Evolutionary conservation across 2,888 invertebrate species (phyloP).

Genomic region (Catocala nupta): DNA sequence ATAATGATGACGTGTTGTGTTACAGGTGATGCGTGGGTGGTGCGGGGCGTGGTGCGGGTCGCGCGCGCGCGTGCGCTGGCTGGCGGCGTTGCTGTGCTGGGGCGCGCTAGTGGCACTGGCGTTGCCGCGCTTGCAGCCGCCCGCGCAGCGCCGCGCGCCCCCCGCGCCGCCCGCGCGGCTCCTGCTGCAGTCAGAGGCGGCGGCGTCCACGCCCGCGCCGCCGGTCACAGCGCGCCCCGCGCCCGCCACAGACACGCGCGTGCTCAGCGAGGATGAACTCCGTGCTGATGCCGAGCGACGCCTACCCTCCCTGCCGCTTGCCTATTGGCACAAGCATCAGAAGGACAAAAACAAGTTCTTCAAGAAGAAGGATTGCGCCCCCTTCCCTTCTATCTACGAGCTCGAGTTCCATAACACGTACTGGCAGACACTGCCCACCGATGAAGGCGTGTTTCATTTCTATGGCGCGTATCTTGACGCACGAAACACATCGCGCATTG

Average conservation of each 20-base stretch:
- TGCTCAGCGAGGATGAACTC: conserved; percentile 90
- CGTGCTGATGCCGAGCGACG: conserved; percentile 93
- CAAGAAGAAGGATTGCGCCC: conserved; percentile 92
- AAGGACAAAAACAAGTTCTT: conserved; percentile 90
- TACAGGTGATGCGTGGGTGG: conserved; percentile 80
- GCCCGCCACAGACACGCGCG: conserved; percentile 70
- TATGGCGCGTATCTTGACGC: conserved; percentile 96
- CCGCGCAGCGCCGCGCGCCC: conserved; percentile 52
- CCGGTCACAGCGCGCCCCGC: conserved; percentile 44
- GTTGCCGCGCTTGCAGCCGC: conserved; percentile 69
- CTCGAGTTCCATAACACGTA: conserved; percentile 97
- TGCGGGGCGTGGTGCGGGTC: conserved; percentile 65
- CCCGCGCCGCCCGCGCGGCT: conserved; percentile 57
- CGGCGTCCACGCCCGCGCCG: conserved; percentile 53
- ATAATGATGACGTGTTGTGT: conserved; percentile 24
- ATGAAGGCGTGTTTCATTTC: conserved; percentile 96
- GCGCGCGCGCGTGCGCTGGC: conserved; percentile 74
- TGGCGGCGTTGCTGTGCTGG: conserved; percentile 79
- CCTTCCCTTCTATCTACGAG: conserved; percentile 96
- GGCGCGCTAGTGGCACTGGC: conserved; percentile 72
- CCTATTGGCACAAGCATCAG: conserved; percentile 94
- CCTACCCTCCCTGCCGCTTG: conserved; percentile 94
- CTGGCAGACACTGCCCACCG: conserved; percentile 95
- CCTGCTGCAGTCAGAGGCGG: conserved; percentile 66
- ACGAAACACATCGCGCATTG: conserved; percentile 91